Conservation (phyloP, 1,140 invertebrate species). For the Drosophila sturtevanti region DNA sequence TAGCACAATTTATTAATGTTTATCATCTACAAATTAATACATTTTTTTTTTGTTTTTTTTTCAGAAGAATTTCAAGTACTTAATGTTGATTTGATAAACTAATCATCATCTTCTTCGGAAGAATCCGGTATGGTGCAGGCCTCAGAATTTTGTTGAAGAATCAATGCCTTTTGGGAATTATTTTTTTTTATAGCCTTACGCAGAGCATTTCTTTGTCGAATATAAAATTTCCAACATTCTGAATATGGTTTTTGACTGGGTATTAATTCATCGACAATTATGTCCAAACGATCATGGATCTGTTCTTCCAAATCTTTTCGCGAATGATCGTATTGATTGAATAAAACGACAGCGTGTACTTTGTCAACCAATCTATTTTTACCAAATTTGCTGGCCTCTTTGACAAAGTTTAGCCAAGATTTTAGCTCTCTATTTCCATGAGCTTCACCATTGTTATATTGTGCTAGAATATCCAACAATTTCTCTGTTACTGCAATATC, state of each 20-base stretch:
- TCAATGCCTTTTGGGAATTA: background rate
- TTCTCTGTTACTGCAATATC: background rate
- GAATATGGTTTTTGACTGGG: background rate
- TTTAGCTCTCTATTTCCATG: background rate
- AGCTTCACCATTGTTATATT: background rate
- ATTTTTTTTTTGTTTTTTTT: no score
- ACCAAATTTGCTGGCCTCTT: background rate
- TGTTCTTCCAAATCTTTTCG: conserved; percentile 26
- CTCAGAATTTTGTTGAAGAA: background rate
- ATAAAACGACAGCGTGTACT: background rate
- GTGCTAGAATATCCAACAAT: background rate
- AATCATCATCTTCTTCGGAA: no score
- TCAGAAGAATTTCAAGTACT: no score
- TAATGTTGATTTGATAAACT: no score
- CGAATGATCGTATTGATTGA: background rate
- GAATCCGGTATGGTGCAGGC: background rate
- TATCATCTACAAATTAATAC: no score
- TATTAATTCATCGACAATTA: background rate
- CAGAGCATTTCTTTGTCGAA: background rate
- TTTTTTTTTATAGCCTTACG: background rate
- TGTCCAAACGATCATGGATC: conserved; percentile 10
- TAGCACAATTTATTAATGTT: no score
- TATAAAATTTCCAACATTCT: conserved; percentile 8
- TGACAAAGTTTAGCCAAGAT: background rate
- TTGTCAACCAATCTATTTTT: background rate